phyloP scores from a whole-genome alignment of 2,888 invertebrate genomes.

The Dicycla oo region DNA sequence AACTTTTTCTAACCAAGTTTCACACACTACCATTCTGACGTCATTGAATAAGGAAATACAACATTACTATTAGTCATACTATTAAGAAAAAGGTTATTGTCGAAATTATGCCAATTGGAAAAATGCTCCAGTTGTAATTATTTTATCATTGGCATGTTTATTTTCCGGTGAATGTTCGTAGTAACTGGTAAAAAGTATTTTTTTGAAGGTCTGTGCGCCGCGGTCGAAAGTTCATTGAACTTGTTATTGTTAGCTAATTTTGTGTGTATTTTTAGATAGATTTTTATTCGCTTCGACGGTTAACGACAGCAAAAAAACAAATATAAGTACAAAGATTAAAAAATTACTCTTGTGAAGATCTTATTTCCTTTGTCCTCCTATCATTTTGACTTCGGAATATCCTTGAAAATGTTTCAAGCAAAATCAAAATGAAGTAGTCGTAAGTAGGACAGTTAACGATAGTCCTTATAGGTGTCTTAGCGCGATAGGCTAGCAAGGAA shows the following conservation, averaged over 20 bases:
- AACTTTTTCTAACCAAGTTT: conserved; percentile 45
- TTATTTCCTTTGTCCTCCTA: not conserved
- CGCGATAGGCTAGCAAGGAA: not conserved
- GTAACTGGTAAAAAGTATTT: conserved; percentile 52
- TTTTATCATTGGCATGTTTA: conserved; percentile 59
- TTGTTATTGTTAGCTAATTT: conserved; percentile 45
- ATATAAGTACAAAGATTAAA: not conserved
- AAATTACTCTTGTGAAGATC: not conserved
- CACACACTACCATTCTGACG: conserved; percentile 31
- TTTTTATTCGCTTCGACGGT: conserved; percentile 3
- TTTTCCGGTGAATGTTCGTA: conserved; percentile 66
- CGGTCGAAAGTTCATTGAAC: conserved; percentile 51
- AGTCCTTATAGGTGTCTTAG: not conserved
- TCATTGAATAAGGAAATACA: conserved; percentile 56
- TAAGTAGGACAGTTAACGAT: no score
- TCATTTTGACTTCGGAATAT: not conserved
- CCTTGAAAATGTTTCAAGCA: not conserved
- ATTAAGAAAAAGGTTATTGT: conserved; percentile 55
- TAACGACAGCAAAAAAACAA: not conserved
- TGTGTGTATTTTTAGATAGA: conserved; percentile 19
- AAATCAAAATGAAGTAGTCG: not conserved
- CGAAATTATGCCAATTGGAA: conserved; percentile 50
- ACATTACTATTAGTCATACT: conserved; percentile 42
- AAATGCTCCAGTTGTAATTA: conserved; percentile 63
- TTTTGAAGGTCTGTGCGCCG: conserved; percentile 58